Base-by-base conservation (phyloP, 2,797 vertebrate genomes). In the Falco biarmicus region DNA sequence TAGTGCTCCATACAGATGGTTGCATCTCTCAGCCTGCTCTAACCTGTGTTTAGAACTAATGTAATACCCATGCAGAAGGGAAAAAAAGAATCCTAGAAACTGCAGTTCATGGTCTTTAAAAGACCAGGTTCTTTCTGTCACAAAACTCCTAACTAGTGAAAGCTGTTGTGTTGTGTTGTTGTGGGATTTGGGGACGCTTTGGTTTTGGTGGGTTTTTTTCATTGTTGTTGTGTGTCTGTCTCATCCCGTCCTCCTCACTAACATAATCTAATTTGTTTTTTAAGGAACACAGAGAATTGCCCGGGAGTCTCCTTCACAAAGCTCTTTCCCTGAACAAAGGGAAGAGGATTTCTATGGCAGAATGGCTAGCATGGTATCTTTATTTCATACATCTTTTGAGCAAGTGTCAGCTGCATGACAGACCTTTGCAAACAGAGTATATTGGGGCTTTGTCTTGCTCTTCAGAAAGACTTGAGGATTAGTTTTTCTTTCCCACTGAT, bases 281-380 rank as follows among this genome's bases (percentile, higher is more conserved):
- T 56, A 89, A 97, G 96, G 90, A 56, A 61, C 84, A 57, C 97
- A 96, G 81, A 94, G 95, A 78, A 87, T 34, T 64, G 65, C 90
- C 1, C 93, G 61, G 1, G 97, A 97, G 15, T 90, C 97, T 7
- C 98, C 98, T 13, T 83, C 87, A 47, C 97, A 98, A 88, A 97
- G 90, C 88, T 94, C 96, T 31, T 93, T 98, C 69, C 97, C 98
- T 1, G 98, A 98, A 12, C 76, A 91, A 8, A 95, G 91, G 39
- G 98, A 99, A 64, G 98, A 98, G 92, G 99, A 99, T 94, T 98
- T 99, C 83, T 99, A 99, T 51, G 98, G 99, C 95, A 98, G 98
- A 37, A 98, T 99, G 99, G 98, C 98, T 9, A 96, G 39, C 79
- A 97, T 97, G 97, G 97, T 97, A 97, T 29, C 54, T 78, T 68